A percentile compares a stretch with the other conserved stretches of the same genome.
Evolutionary conservation across 2,888 invertebrate species (phyloP).

Genomic region (Cheilosia urbana): DNA sequence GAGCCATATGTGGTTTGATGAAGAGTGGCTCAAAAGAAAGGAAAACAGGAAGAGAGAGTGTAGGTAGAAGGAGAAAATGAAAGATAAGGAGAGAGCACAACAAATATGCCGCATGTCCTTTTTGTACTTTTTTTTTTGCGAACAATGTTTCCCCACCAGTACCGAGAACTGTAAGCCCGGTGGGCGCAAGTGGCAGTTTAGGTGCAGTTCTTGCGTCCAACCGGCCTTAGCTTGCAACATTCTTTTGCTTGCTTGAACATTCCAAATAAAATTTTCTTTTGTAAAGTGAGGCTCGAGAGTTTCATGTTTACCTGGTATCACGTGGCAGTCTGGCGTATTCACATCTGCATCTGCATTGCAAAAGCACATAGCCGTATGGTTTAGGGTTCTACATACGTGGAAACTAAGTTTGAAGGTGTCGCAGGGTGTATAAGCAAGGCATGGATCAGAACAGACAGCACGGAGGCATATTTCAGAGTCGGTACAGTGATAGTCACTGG

Average conservation of each 20-base stretch:
- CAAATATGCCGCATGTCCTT: slow-evolving; percentile 49
- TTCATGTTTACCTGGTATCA: slow-evolving; percentile 86
- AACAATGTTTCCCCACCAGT: slow-evolving; percentile 66
- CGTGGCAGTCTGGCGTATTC: slow-evolving; percentile 85
- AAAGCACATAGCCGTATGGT: slow-evolving; percentile 86
- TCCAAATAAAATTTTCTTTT: slow-evolving; percentile 71
- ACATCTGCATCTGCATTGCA: slow-evolving; percentile 84
- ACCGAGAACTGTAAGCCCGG: slow-evolving; percentile 45
- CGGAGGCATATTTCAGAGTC: slow-evolving; percentile 84
- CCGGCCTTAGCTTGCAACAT: slow-evolving; percentile 61
- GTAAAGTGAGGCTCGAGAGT: slow-evolving; percentile 55
- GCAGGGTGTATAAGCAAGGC: slow-evolving; percentile 82
- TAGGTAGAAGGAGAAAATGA: slow-evolving; percentile 13
- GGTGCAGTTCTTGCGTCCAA: slow-evolving; percentile 66
- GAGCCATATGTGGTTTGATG: slow-evolving; percentile 68
- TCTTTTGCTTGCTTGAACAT: slow-evolving; percentile 76
- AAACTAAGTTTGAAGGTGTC: slow-evolving; percentile 83
- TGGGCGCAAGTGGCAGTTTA: slow-evolving; percentile 67
- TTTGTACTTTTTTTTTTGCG: slow-evolving; percentile 49
- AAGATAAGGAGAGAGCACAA: slow-evolving; percentile 43
- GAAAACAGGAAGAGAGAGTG: slow-evolving; percentile 17
- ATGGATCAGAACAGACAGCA: slow-evolving; percentile 85
- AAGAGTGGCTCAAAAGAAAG: slow-evolving; percentile 60
- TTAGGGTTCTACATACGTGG: slow-evolving; percentile 84
- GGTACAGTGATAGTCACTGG: slow-evolving; percentile 82